phyloP scores from a whole-genome alignment of 2,888 invertebrate species.

The Empis stercorea region DNA sequence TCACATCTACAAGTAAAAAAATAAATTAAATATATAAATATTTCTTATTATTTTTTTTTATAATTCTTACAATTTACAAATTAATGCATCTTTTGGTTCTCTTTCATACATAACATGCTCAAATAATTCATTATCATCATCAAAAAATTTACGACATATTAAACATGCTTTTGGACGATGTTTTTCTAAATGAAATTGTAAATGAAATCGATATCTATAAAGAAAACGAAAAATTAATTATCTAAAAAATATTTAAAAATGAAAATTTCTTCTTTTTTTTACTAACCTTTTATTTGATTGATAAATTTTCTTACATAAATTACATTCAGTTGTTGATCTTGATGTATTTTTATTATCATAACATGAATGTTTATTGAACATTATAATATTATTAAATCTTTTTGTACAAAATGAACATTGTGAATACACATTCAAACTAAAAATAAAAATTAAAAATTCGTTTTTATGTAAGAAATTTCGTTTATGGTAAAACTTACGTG shows the following conservation, averaged over 20 bases:
- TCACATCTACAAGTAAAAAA: slow-evolving; percentile 29
- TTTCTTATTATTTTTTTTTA: too few species aligned
- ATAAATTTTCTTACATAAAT: slow-evolving; percentile 23
- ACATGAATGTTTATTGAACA: slow-evolving; percentile 31
- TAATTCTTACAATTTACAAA: slow-evolving; percentile 19
- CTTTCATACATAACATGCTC: slow-evolving; percentile 30
- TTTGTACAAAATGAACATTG: slow-evolving; percentile 25
- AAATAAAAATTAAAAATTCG: neutral
- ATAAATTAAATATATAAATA: neutral
- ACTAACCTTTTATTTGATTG: slow-evolving; percentile 28
- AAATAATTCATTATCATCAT: slow-evolving; percentile 26
- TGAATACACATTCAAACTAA: slow-evolving; percentile 3
- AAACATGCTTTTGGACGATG: slow-evolving; percentile 28
- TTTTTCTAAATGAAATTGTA: slow-evolving; percentile 30
- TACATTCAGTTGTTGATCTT: slow-evolving; percentile 21
- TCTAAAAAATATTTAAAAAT: neutral
- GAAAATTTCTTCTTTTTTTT: neutral
- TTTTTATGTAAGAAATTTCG: neutral
- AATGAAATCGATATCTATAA: slow-evolving; percentile 28
- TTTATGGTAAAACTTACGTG: slow-evolving; percentile 12
- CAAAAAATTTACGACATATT: slow-evolving; percentile 24
- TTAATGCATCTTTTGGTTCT: slow-evolving; percentile 20
- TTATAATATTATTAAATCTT: slow-evolving; percentile 24
- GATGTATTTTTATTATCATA: slow-evolving; percentile 21
- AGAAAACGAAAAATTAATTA: neutral